phyloP scores from a whole-genome alignment of 2,888 invertebrate genomes.

The Ochropacha duplaris region DNA sequence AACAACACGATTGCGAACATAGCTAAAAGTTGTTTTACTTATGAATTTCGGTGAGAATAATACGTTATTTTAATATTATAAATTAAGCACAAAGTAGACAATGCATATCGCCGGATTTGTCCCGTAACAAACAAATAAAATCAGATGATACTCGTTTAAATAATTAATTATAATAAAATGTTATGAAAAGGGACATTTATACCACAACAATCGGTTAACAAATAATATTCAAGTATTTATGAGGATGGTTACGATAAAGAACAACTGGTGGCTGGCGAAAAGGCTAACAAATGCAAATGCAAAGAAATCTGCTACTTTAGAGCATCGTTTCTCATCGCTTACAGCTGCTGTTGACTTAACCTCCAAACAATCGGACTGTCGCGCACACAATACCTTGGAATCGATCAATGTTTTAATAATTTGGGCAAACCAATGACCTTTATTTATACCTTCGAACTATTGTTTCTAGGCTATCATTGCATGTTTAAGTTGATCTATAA shows the following conservation, averaged over 20 bases:
- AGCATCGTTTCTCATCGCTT: slow-evolving; percentile 69
- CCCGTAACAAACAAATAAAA: too few relatives aligned
- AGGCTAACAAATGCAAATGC: slow-evolving; percentile 60
- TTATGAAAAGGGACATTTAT: slow-evolving; percentile 16
- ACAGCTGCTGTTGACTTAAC: slow-evolving; percentile 65
- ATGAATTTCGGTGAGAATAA: too few relatives aligned
- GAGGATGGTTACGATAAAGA: slow-evolving; percentile 44
- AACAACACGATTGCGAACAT: too few relatives aligned
- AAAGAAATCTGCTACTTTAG: slow-evolving; percentile 71
- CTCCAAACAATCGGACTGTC: slow-evolving; percentile 44
- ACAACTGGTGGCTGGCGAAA: slow-evolving; percentile 36
- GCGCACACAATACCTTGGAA: slow-evolving; percentile 19
- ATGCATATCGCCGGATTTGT: too few relatives aligned
- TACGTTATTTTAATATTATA: too few relatives aligned
- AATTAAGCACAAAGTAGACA: too few relatives aligned
- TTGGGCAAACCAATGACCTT: too few relatives aligned
- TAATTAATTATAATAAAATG: not conserved
- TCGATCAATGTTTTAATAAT: not conserved
- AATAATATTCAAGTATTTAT: slow-evolving; percentile 48
- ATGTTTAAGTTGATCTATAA: too few relatives aligned
- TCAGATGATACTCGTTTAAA: not conserved
- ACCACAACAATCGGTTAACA: slow-evolving; percentile 33
- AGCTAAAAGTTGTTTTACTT: too few relatives aligned
- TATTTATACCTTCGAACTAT: too few relatives aligned
- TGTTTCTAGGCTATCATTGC: too few relatives aligned